These are phyloP conservation scores for Pseudomyrmex gracilis DNA, from an alignment of 1,140 invertebrate genomes.

Conservation along the genomic window DNA sequence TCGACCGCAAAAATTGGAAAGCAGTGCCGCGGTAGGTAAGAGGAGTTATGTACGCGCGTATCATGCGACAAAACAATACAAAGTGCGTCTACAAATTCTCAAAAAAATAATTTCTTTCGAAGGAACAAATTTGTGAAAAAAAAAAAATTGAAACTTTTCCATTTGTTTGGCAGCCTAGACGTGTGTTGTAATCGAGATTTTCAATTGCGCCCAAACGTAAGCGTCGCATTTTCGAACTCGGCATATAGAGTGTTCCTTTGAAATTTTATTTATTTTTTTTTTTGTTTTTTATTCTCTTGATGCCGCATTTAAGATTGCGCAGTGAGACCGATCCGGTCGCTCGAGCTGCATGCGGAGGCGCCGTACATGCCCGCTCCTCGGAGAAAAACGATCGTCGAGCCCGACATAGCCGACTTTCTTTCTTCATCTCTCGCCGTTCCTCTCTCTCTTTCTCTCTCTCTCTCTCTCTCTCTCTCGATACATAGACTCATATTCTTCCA, in stretches of 20 bases:
- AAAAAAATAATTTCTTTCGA: too few species aligned
- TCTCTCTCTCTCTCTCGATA: background rate
- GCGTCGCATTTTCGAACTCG: too few species aligned
- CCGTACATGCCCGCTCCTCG: slow-evolving; percentile 59
- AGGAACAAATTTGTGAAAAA: too few species aligned
- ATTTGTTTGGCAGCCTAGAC: too few species aligned
- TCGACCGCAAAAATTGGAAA: background rate
- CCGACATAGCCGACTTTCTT: slow-evolving; percentile 60
- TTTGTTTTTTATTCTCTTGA: background rate
- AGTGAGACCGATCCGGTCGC: slow-evolving; percentile 32
- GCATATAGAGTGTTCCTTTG: too few species aligned
- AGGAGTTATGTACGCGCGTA: too few species aligned
- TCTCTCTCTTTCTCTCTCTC: background rate
- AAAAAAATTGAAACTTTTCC: too few species aligned
- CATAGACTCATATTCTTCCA: background rate
- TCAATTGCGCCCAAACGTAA: too few species aligned
- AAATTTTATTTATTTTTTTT: background rate
- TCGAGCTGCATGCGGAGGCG: slow-evolving; percentile 57
- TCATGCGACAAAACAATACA: too few species aligned
- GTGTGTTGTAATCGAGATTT: too few species aligned
- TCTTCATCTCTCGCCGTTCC: slow-evolving; percentile 34
- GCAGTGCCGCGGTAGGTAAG: background rate
- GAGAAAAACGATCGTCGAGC: slow-evolving; percentile 70
- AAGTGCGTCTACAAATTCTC: too few species aligned
- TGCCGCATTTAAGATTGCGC: background rate